phyloP scores from a whole-genome alignment of 2,113 vertebrate genomes.

The Seriola quinqueradiata region DNA sequence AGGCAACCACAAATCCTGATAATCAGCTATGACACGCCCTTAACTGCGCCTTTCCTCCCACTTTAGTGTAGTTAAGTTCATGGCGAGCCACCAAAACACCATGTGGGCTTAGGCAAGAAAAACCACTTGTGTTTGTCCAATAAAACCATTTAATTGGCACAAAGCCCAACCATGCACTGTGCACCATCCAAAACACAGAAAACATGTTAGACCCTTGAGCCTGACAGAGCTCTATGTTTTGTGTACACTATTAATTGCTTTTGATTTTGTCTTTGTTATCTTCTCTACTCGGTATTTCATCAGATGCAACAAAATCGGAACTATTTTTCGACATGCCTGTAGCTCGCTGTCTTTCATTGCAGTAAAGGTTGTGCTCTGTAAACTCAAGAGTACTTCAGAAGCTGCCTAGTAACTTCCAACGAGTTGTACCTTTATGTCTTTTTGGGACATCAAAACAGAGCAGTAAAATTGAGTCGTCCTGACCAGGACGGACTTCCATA shows the following conservation, averaged over 20 bases:
- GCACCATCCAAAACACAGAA: slow-evolving; percentile 1
- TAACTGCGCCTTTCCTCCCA: slow-evolving; percentile 25
- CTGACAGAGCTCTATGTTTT: background rate
- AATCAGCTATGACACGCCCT: slow-evolving; percentile 50
- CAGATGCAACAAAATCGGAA: background rate
- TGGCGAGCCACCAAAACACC: slow-evolving; percentile 42
- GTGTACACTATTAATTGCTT: background rate
- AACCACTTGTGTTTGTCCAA: slow-evolving; percentile 39
- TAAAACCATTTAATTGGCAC: slow-evolving; percentile 21
- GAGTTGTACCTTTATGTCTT: slow-evolving; percentile 7
- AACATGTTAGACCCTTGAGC: background rate
- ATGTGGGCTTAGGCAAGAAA: slow-evolving; percentile 31
- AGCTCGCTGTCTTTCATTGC: background rate
- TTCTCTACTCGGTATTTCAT: background rate
- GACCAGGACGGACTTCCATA: slow-evolving; percentile 51
- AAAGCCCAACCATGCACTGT: background rate
- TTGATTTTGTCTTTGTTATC: slow-evolving; percentile 4
- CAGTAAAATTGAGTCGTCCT: slow-evolving; percentile 26
- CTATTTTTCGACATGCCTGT: background rate
- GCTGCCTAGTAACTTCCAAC: background rate
- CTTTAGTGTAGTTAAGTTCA: slow-evolving; percentile 45
- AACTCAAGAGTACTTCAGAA: background rate
- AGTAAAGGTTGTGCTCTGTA: background rate
- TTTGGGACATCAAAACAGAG: slow-evolving; percentile 29
- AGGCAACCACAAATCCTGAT: slow-evolving; percentile 41